Evolutionary conservation across 2,888 invertebrate genomes (phyloP), one percentile per base, ranked within the genome.

Genomic region (Ormyrus rosae): DNA sequence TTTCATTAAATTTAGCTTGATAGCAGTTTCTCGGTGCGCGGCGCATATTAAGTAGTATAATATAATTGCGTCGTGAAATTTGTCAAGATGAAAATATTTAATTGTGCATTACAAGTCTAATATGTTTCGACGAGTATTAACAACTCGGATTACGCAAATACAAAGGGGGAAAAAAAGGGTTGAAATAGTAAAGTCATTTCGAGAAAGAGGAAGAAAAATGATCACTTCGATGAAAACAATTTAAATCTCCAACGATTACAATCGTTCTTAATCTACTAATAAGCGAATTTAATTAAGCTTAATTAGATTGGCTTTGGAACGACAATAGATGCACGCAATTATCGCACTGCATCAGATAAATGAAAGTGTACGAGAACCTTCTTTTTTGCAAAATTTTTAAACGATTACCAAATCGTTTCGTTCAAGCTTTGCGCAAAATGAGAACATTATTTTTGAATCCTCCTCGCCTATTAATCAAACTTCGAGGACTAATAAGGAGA

Each of bases 341-440:
- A 61, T 10, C 51, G 51, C 58, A 45, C 9, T 72, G 10, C 53
- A 72, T 53, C 53, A 11, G 53, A 72, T 60, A 70, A 19, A 70
- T 60, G 9, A 50, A 58, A 50, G 60, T 19, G 11, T 34, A 34
- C 19, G n/a, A 48, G 19, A 58, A 60, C 13, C 34, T 9, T 50
- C 48, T 60, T 48, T 50, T 60, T 13, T 8, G 3, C 19, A 60
- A 48, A 46, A 48, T 48, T 19, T n/a, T 67, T 53, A 11, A 67
- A n/a, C n/a, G 34, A 5, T 67, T 67, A 53, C 34, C 11, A 34
- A 19, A 53, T 53, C 51, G 10, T 53, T 53, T 53, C 19, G 9
- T 34, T 53, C 6, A 55, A 9, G 19, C n/a, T 19, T 60, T 6
- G 56, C 19, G 19, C 19, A 19, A 19, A 19, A 19, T 19, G 19